Evolutionary conservation across 2,113 vertebrate genomes (phyloP).

Genomic region (Balaenoptera acutorostrata): DNA sequence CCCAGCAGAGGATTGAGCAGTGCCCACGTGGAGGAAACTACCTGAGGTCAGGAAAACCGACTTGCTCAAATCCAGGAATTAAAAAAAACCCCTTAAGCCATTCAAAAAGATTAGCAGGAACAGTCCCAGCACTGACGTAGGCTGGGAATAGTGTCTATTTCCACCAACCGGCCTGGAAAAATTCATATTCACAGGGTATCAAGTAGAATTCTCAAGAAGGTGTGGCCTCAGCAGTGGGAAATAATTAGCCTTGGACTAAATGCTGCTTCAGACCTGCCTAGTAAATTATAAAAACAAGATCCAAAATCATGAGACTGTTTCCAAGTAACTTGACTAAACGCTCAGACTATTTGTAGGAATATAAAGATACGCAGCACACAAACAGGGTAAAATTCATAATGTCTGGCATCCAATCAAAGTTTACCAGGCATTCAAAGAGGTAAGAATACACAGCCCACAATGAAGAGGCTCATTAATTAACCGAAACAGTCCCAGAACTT

Average conservation of each 20-base stretch:
- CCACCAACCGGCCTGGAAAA: not conserved
- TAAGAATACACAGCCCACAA: not conserved
- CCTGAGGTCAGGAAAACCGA: not conserved
- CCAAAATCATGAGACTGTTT: not conserved
- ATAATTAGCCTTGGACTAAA: not conserved
- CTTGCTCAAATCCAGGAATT: not conserved
- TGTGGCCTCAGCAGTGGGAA: not conserved
- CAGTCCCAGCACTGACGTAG: fast-evolving
- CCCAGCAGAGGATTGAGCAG: no score
- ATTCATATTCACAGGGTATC: not conserved
- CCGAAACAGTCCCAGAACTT: not conserved
- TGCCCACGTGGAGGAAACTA: not conserved
- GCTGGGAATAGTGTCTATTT: not conserved
- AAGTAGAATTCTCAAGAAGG: not conserved
- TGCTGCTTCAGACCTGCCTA: not conserved
- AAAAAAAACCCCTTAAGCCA: not conserved
- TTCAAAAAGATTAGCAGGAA: not conserved
- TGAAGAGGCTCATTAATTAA: not conserved
- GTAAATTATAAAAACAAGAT: not conserved
- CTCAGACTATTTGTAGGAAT: not conserved
- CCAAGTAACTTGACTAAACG: slow-evolving; percentile 4
- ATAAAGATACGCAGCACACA: not conserved
- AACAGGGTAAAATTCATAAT: not conserved
- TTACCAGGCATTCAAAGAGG: not conserved
- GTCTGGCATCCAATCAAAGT: not conserved